Evolutionary conservation across 2,113 vertebrate genomes (phyloP), one percentile per base, ranked within the genome.

Genomic region (Callipepla californica): DNA sequence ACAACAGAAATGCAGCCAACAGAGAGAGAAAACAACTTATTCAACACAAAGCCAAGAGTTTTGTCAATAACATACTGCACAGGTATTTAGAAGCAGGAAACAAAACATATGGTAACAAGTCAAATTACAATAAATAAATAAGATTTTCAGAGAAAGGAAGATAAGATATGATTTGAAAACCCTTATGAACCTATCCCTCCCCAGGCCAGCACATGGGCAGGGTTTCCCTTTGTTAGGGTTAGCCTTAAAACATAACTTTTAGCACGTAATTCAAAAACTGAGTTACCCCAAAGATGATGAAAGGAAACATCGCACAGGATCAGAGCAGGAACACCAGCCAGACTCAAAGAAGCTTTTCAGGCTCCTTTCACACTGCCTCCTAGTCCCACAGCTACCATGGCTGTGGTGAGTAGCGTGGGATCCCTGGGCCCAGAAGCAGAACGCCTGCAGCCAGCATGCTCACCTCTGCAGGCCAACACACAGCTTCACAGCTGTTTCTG

Each of bases 331-430:
- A 63, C 1, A 7, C 9, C 47, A 77, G 8, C 5, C 26, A 32
- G 2, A 11, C 30, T 67, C 62, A 70, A 70, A 63, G 6, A 63
- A 58, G 57, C 34, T 58, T 69, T 45, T 51, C 67, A 4, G 36
- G 47, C 83, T 20, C 47, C 61, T 70, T 73, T 75, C 30, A 19
- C 25, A n/a, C 5, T 48, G 44, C n/a, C 65, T 81, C 34, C 42
- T 28, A 86, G 53, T 63, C 63, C 63, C 26, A 19, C 69, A 90
- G 74, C 45, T 4, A 47, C 10, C 28, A 5, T 1, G 13, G 51
- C 50, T 58, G 42, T 0, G 44, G 57, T 0, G 0, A 78, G 28
- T 25, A 77, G 48, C 4, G 21, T 53, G 89, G 47, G 57, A 78
- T 59, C 42, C 55, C 15, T 4, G 6, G 14, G 32, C 34, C 19